Base-by-base conservation (phyloP, 2,797 vertebrate genomes). In the Chaetodon trifasciatus region DNA sequence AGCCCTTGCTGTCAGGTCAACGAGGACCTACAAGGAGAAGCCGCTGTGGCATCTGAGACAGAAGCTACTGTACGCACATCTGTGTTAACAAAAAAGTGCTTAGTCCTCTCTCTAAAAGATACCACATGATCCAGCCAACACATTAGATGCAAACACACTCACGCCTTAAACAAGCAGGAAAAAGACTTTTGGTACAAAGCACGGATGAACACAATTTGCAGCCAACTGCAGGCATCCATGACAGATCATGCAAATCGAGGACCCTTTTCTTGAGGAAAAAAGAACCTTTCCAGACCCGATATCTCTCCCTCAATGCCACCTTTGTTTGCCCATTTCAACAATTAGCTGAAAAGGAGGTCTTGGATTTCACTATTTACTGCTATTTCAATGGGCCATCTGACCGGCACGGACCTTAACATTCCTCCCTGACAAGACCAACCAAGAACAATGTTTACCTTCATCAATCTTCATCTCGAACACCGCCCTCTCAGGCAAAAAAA, bases 391-490 rank as follows among this genome's bases (percentile, higher is more conserved):
- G 70, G 72, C 74, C 77, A 88, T 86, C 79, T 81, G 83, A 90
- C 79, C 24, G 21, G 5, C 78, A 79, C 9, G 23, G 83, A 86
- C 68, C 84, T 67, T 72, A 69, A 79, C 85, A 91, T 93, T 91
- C 86, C 79, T 88, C 71, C 35, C 23, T 85, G 90, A 92, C 76
- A 91, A 86, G 86, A 92, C 72, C 75, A 67, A 91, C 91, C 83
- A 81, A 92, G 85, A 93, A 93, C 87, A 92, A 92, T 90, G 88
- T 94, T 93, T 89, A 90, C 85, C 76, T 94, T 90, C 81, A 93
- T 90, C 70, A 86, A 75, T 91, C 89, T 91, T 89, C 71, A 82
- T 89, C 87, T 76, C 64, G 16, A 65, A 85, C 75, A 62, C 56
- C 42, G 24, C 76, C 58, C 63, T 58, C 47, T 15, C 37, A 60